Evolutionary conservation across 2,888 invertebrate genomes (phyloP), one percentile per base, ranked within the genome.

Genomic region (Drosophila fungiperda): DNA sequence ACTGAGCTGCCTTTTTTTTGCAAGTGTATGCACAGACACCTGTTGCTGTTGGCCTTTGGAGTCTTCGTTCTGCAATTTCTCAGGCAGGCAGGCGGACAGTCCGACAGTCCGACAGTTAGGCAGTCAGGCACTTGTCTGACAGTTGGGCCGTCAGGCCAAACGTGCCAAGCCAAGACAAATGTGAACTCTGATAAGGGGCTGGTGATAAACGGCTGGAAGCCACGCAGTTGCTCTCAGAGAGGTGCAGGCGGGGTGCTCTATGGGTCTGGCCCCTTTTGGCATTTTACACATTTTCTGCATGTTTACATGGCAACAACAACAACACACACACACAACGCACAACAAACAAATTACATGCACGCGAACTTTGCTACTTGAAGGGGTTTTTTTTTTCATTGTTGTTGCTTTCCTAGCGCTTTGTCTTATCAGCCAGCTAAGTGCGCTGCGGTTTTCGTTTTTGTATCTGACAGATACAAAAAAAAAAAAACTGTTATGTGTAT

Each of bases 241-340:
- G 36, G 15, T 45, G n/a, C 15, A 26, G 50, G 6, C 15, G n/a
- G 33, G 32, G 40, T 40, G 42, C 68, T 36, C 57, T 59, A 50
- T 68, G 55, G 52, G 61, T 42, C 49, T 52, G 49, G 57, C 62
- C 52, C 71, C 69, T 68, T 73, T 70, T 69, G 63, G 57, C 63
- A 57, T 77, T 78, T 80, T 75, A 72, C 75, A 71, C 78, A 75
- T 75, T 72, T 64, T 36, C 63, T 59, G 70, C 70, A 76, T 79
- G 80, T 76, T 68, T 81, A 77, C 80, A 80, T 68, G 76, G 58
- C 66, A 73, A 77, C 67, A 69, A 57, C 54, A 76, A 59, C 68
- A 70, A 49, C 17, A 35, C 35, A 32, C 32, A 52, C 40, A 38
- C 49, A 69, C n/a, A 40, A 69, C n/a, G n/a, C 40, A 38, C 20